These are phyloP conservation scores for Myathropa florea DNA, from an alignment of 2,888 invertebrate species.

Conservation along the genomic window DNA sequence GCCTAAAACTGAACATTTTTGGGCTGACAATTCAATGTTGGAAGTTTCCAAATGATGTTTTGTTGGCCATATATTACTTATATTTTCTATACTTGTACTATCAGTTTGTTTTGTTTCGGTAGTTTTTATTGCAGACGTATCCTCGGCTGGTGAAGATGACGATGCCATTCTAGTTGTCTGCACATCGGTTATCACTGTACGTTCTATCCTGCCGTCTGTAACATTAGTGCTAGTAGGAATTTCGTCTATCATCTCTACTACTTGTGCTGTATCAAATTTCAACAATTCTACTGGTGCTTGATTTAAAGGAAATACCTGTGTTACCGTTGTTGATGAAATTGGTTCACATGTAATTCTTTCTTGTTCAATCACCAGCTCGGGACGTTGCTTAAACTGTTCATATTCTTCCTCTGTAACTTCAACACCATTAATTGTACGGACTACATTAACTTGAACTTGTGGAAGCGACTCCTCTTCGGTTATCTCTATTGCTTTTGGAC, in stretches of 20 bases:
- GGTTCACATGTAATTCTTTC: constrained; percentile 21
- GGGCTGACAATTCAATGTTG: constrained; percentile 77
- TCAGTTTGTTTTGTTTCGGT: constrained; percentile 15
- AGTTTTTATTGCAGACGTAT: constrained; percentile 30
- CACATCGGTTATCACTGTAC: background rate
- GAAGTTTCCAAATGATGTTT: constrained; percentile 77
- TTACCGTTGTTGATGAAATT: constrained; percentile 72
- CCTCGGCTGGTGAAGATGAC: constrained; percentile 66
- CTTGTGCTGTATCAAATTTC: constrained; percentile 78
- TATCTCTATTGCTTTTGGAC: constrained; percentile 83
- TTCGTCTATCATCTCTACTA: constrained; percentile 75
- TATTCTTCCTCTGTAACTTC: constrained; percentile 79
- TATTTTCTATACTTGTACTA: constrained; percentile 74
- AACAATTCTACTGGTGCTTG: constrained; percentile 80
- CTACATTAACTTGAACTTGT: constrained; percentile 82
- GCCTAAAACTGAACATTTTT: constrained; percentile 72
- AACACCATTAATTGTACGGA: constrained; percentile 82
- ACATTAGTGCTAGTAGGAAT: constrained; percentile 75
- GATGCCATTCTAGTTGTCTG: constrained; percentile 57
- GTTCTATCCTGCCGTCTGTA: constrained; percentile 71
- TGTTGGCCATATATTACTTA: constrained; percentile 79
- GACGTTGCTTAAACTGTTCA: constrained; percentile 75
- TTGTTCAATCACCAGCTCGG: constrained; percentile 73
- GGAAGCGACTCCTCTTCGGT: background rate
- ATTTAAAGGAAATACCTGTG: constrained; percentile 81